These are phyloP conservation scores for Thryonomys swinderianus DNA, from an alignment of 2,113 vertebrate genomes.

Conservation along the genomic window DNA sequence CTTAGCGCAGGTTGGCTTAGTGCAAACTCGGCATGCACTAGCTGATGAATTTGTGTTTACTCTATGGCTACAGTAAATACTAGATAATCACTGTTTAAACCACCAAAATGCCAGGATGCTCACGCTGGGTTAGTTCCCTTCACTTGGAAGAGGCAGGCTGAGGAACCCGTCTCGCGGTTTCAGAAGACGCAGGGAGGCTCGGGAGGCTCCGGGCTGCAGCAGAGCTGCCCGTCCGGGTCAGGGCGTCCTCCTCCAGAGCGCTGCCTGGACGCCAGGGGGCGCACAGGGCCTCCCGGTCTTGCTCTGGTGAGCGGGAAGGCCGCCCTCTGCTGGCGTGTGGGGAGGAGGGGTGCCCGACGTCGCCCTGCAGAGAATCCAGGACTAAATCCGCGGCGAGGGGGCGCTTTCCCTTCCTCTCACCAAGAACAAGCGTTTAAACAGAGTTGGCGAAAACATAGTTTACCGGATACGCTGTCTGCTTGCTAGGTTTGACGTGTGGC, in stretches of 20 bases:
- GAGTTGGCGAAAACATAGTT: background rate
- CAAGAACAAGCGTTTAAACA: background rate
- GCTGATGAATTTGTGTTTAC: background rate
- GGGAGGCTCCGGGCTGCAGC: background rate
- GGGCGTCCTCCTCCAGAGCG: background rate
- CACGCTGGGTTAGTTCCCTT: background rate
- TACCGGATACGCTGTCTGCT: background rate
- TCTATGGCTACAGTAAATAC: background rate
- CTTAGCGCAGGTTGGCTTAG: background rate
- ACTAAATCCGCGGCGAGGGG: background rate
- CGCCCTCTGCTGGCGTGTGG: too few species aligned
- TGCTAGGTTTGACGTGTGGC: background rate
- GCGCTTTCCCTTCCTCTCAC: too few species aligned
- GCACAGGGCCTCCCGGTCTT: too few species aligned
- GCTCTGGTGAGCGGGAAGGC: too few species aligned
- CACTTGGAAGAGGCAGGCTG: background rate
- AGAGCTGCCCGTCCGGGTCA: background rate
- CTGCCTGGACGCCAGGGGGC: background rate
- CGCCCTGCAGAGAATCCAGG: background rate
- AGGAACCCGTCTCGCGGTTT: background rate
- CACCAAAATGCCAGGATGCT: background rate
- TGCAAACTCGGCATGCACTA: background rate
- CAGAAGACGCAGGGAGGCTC: background rate
- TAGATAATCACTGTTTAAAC: background rate
- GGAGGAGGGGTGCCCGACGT: accelerated